Conservation (phyloP, 2,888 invertebrate species). For the Drosophila vallismaia region DNA sequence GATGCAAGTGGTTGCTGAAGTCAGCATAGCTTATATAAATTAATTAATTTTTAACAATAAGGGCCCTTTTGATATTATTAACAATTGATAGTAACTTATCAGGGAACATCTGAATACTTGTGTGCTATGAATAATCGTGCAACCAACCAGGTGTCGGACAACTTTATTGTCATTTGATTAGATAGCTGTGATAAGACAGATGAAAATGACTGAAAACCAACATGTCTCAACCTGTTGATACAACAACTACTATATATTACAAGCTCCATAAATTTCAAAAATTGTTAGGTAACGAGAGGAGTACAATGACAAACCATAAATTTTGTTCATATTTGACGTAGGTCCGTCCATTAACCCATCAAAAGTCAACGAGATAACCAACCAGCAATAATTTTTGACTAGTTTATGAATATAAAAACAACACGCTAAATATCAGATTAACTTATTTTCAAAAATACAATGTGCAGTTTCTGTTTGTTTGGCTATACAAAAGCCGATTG, state of each 20-base stretch:
- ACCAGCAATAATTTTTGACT: constrained; percentile 24
- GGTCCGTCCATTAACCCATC: background rate
- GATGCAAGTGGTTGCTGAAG: no score
- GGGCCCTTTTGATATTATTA: background rate
- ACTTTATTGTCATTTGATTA: background rate
- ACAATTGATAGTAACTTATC: no score
- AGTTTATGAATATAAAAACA: constrained; percentile 33
- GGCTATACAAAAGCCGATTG: constrained; percentile 29
- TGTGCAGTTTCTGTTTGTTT: constrained; percentile 31
- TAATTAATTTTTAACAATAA: background rate
- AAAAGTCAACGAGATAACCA: constrained; percentile 20
- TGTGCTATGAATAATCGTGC: background rate
- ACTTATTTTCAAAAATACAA: constrained; percentile 36
- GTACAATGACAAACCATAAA: constrained; percentile 12
- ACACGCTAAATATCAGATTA: constrained; percentile 26
- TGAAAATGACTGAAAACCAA: background rate
- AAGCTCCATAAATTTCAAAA: background rate
- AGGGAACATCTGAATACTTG: no score
- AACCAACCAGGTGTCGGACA: background rate
- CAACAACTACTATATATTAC: background rate
- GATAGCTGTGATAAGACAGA: background rate
- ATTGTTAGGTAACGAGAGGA: background rate
- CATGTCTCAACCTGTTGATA: background rate
- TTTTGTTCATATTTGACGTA: background rate
- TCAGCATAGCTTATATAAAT: background rate